Base-by-base conservation (phyloP, 2,113 vertebrate species). In the Crotophaga sulcirostris region DNA sequence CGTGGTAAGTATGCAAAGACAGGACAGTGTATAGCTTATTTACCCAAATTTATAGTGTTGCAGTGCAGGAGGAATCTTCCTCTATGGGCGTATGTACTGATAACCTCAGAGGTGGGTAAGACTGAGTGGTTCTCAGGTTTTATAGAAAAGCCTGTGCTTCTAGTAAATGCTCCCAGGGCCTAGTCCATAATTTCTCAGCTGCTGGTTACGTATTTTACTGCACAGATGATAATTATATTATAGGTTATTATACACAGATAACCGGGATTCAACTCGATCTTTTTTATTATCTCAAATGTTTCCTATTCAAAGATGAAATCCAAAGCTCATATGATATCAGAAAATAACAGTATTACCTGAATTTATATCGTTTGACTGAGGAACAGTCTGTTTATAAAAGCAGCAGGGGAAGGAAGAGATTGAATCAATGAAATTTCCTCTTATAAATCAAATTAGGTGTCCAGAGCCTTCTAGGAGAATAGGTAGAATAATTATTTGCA, bases 81-180 rank as follows among this genome's bases (percentile, higher is more conserved):
- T 26, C 54, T 15, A 2, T 4, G 11, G 11, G 4, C 25, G 33
- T 16, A 5, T 0, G 0, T 49, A 9, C 56, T 40, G 47, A 17
- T 33, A n/a, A n/a, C 6, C 9, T 11, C 62, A 38, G 56, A 10
- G 44, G 16, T 15, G 31, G 36, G 8, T 21, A n/a, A 33, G 58
- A 31, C 3, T 7, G 13, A 60, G 60, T 56, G 52, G 16, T 23
- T 29, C 6, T 58, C 3, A 28, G 23, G 11, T 28, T 40, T 55
- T 68, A 6, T 1, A 56, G 59, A 77, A 91, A 42, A 69, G 28
- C 33, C 49, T n/a, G 1, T 13, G 26, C 62, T 75, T 24, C n/a
- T 10, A 17, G 6, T 12, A 16, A 13, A 17, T 40, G 10, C 60
- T 79, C 10, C 33, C 29, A 51, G 28, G 40, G 16, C 18, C 14